Percentiles rank a stretch among this genome's conserved stretches.
phyloP scores from a whole-genome alignment of 1,140 invertebrate genomes.

The Pogonomyrmex barbatus region DNA sequence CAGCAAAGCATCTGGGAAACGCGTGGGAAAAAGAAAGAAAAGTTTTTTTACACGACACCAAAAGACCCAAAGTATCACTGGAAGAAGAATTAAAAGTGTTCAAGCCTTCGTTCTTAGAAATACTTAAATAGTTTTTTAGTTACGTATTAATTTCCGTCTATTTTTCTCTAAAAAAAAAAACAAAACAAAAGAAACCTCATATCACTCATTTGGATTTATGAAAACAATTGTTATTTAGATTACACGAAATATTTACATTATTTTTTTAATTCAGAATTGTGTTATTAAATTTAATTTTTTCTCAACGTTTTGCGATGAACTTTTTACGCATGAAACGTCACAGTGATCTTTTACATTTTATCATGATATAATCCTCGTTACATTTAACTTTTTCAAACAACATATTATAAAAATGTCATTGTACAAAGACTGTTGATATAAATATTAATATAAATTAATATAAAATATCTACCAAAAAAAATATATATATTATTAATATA shows the following conservation, averaged over 20 bases:
- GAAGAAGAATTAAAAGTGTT: not conserved
- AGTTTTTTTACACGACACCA: conserved; percentile 56
- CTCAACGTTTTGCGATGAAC: not conserved
- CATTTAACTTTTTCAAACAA: conserved; percentile 5
- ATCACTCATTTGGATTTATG: conserved; percentile 2
- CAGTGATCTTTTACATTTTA: conserved; percentile 14
- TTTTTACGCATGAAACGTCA: conserved; percentile 11
- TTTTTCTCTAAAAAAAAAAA: not conserved
- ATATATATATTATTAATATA: not conserved
- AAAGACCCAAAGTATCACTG: conserved; percentile 20
- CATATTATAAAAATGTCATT: not conserved
- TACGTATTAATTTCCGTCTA: conserved; percentile 3
- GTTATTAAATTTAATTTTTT: conserved; percentile 28
- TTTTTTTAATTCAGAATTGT: conserved; percentile 3
- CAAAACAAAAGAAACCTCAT: not conserved
- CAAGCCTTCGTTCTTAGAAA: not conserved
- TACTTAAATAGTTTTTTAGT: not conserved
- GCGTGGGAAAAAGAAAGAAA: conserved; percentile 44
- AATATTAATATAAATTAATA: not conserved
- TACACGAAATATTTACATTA: conserved; percentile 15
- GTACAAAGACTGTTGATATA: not conserved
- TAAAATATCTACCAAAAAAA: not conserved
- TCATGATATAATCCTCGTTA: not conserved
- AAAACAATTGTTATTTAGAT: not conserved
- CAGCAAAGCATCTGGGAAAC: conserved; percentile 64